Base-by-base conservation (phyloP, 2,113 vertebrate species). In the Proterorhinus semilunaris region DNA sequence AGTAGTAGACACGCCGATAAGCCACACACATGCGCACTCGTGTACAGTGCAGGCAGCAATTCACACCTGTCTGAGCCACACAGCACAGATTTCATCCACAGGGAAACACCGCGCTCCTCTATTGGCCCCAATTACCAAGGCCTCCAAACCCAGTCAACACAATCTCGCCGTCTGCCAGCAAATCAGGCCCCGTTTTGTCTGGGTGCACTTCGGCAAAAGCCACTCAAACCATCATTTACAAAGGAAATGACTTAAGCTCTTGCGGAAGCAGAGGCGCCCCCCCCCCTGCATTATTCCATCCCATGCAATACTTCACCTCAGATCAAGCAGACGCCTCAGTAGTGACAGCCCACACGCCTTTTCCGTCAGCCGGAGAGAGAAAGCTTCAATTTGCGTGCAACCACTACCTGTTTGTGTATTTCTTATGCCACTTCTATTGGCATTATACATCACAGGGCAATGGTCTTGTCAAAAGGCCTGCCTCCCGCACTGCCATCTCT, bases 381-480 rank as follows among this genome's bases (percentile, higher is more conserved):
- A 81, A 78, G 62, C 70, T 83, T 79, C 72, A 82, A 67, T 87
- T 72, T 78, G 78, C 80, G 67, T 74, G 84, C 66, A 71, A 53
- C 46, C 55, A 57, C 54, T 66, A 51, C 57, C 45, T 47, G 44
- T 64, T 42, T 44, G 66, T 65, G 75, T 63, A 68, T 48, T 47
- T 46, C 72, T 63, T 36, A 11, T 66, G 71, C 76, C 81, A 72
- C 80, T 82, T 50, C 78, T 91, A 93, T 92, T 92, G 86, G 88
- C 74, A 61, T 87, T 87, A 93, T 92, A 92, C 88, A 93, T 92
- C 91, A 93, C 86, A 68, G 81, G 70, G 62, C 72, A 86, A 78
- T 80, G 74, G 82, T 74, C 84, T 87, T 91, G 91, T 92, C 90
- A 91, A 86, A 92, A 89, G 86, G 85, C 80, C 85, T 87, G 78